These are phyloP conservation scores for Synergus itoensis DNA, from an alignment of 2,888 invertebrate species.

Conservation along the genomic window DNA sequence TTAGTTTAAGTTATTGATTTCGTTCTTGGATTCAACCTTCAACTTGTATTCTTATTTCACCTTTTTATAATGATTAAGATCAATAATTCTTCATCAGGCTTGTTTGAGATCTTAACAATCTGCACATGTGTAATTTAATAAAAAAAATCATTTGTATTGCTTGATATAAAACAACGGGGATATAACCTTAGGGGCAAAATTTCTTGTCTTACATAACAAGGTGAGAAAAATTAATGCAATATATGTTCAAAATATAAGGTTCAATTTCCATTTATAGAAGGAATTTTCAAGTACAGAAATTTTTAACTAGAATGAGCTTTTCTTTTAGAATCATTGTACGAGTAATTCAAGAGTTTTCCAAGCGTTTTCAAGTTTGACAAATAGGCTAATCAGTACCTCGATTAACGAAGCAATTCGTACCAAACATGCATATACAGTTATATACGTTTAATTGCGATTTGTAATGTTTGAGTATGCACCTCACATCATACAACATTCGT, in stretches of 20 bases:
- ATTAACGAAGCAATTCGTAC: constrained; percentile 12
- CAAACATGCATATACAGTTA: not conserved
- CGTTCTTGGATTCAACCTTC: constrained; percentile 15
- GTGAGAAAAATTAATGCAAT: not conserved
- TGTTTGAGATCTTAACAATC: constrained; percentile 7
- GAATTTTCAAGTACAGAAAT: not conserved
- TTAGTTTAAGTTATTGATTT: not conserved
- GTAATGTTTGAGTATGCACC: not conserved
- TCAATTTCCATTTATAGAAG: not conserved
- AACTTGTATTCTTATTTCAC: constrained; percentile 24
- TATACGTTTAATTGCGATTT: not conserved
- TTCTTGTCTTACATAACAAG: not conserved
- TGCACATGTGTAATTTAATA: constrained; percentile 19
- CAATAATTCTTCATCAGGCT: constrained; percentile 25
- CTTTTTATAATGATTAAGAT: constrained; percentile 18
- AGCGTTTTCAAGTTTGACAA: constrained; percentile 28
- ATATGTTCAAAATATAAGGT: not conserved
- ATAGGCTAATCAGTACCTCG: constrained; percentile 46
- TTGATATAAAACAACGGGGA: not conserved
- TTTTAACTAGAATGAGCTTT: not conserved
- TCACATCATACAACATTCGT: not conserved
- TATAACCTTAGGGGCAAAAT: not conserved
- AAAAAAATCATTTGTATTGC: not conserved
- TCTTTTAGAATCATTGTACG: not conserved
- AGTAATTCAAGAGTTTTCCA: not conserved